phyloP scores from a whole-genome alignment of 1,140 invertebrate species.

The Oncopeltus fasciatus region DNA sequence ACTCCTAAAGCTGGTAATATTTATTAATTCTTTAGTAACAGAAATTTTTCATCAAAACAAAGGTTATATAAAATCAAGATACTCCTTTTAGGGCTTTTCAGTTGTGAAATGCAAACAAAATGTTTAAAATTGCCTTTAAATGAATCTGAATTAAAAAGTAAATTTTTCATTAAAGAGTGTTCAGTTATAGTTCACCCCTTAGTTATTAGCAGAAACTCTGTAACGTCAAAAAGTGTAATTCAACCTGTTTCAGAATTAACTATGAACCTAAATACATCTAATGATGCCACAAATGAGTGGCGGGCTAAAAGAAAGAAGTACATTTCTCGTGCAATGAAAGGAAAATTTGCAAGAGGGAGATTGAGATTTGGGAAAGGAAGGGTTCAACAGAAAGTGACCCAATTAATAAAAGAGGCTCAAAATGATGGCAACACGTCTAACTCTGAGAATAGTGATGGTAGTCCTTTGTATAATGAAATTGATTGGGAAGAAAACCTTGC shows the following conservation, averaged over 20 bases:
- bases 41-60: no score
- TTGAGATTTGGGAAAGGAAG: background rate
- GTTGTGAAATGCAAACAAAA: background rate
- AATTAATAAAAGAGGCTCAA: background rate
- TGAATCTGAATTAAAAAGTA: background rate
- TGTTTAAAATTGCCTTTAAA: background rate
- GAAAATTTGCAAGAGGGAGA: background rate
- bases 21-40: no score
- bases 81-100: no score
- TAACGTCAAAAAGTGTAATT: background rate
- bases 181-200: background rate
- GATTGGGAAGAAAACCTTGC: constrained; percentile 20
- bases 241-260: background rate
- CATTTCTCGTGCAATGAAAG: background rate
- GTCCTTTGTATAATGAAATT: constrained; percentile 14
- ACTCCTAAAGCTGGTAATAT: no score
- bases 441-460: constrained; percentile 17
- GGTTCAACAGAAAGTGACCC: background rate
- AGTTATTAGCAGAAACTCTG: background rate
- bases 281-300: background rate
- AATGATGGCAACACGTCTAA: constrained; percentile 19
- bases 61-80: no score
- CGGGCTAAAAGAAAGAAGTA: background rate
- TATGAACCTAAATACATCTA: background rate
- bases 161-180: background rate